Evolutionary conservation across 2,113 vertebrate genomes (phyloP), one percentile per base, ranked within the genome.

Genomic region (Canis aureus): DNA sequence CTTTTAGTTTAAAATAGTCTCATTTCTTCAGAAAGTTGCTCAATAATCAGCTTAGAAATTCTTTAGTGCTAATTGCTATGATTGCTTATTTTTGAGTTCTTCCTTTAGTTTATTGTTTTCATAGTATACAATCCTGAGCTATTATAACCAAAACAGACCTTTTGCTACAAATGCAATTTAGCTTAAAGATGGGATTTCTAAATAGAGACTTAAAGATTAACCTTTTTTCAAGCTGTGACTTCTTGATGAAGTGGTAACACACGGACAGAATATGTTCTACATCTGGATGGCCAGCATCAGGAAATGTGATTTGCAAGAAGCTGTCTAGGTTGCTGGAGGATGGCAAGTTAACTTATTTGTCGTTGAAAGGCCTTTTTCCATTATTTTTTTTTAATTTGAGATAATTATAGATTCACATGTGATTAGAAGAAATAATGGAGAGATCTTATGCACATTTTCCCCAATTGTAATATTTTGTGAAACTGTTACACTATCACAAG

Each of bases 1-100:
- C 94, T 95, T 96, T 92, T 69, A 43, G 57, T 94, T 95, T 90
- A 83, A 97, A 91, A 80, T 64, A 80, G 69, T 73, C n/a, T 43
- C 43, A 29, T 73, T 89, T 43, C 86, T 93, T 97, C 67, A 74
- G 86, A 73, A 91, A 83, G 91, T 95, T 93, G 62, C 78, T 91
- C 89, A 87, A 8, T 69, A 62, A 86, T 91, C 0, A 11, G 79
- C 89, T 57, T 85, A 43, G 81, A 69, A 93, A 92, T 93, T 86
- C 62, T 95, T 98, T 78, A 67, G 74, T 89, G 27, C 51, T 86
- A 83, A 89, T 80, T 64, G 38, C 35, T 84, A 1, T 59, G 83
- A 49, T 62, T 79, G 82, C 71, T 91, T 82, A 27, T 73, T 83
- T 88, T 78, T 87, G 25, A 80, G 81, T 53, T 83, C 73, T 89